These are phyloP conservation scores for Alligator mississippiensis DNA, from an alignment of 2,113 vertebrate genomes.

Conservation along the genomic window DNA sequence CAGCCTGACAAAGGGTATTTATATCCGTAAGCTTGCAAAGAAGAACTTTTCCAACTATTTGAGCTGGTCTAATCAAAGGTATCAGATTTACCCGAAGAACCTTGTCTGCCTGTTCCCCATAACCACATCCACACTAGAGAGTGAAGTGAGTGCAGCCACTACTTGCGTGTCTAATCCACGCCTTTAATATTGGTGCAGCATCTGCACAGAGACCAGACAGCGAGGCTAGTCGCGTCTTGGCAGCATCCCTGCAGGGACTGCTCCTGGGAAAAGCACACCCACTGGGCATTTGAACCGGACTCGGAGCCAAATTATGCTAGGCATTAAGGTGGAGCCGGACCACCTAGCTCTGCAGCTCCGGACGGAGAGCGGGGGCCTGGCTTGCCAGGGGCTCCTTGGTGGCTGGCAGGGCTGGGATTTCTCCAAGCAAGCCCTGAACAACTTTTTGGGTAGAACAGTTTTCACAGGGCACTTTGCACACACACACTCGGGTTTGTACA, in stretches of 20 bases:
- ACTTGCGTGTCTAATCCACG: too few relatives aligned
- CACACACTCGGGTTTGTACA: background rate
- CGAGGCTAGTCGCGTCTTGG: background rate
- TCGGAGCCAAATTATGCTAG: background rate
- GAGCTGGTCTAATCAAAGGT: too few relatives aligned
- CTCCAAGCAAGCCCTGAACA: background rate
- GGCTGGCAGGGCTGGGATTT: background rate
- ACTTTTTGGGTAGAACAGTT: background rate
- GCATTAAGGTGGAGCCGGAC: background rate
- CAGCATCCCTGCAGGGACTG: background rate
- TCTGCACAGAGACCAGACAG: background rate
- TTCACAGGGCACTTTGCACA: background rate
- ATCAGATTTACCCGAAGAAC: too few relatives aligned
- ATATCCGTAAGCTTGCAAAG: too few relatives aligned
- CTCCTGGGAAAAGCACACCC: background rate
- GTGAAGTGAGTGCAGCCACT: too few relatives aligned
- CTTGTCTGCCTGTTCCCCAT: too few relatives aligned
- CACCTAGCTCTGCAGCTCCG: background rate
- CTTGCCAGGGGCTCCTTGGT: background rate
- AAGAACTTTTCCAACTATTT: too few relatives aligned
- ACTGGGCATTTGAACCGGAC: background rate
- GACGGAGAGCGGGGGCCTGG: background rate
- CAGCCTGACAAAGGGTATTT: too few relatives aligned
- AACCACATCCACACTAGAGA: too few relatives aligned
- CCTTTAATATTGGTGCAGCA: background rate